Evolutionary conservation across 2,888 invertebrate genomes (phyloP).

Genomic region (Cabera pusaria): DNA sequence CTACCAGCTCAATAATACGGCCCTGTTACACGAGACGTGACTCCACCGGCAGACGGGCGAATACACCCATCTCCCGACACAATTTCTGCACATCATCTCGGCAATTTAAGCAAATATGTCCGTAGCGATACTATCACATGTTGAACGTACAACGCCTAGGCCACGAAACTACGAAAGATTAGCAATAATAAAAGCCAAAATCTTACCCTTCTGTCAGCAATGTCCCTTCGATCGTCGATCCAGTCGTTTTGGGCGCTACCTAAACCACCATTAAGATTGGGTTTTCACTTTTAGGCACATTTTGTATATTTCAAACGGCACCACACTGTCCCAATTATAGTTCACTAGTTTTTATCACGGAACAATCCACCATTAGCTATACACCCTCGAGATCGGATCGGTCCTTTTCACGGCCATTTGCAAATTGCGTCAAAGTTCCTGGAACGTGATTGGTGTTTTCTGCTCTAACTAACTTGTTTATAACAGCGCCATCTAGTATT

Average conservation of each 20-base stretch:
- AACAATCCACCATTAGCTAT: slow-evolving; percentile 76
- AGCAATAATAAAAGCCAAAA: slow-evolving; percentile 56
- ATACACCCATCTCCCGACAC: slow-evolving; percentile 43
- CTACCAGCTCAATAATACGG: slow-evolving; percentile 39
- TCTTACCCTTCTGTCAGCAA: slow-evolving; percentile 81
- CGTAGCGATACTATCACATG: slow-evolving; percentile 19
- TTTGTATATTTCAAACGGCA: slow-evolving; percentile 71
- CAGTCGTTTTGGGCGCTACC: slow-evolving; percentile 70
- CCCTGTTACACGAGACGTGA: slow-evolving; percentile 45
- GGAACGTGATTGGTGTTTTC: slow-evolving; percentile 71
- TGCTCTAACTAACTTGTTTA: slow-evolving; percentile 64
- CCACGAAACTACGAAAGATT: slow-evolving; percentile 41
- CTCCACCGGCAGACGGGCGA: slow-evolving; percentile 41
- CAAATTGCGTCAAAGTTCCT: slow-evolving; percentile 83
- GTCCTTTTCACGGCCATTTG: slow-evolving; percentile 82
- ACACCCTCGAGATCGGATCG: slow-evolving; percentile 78
- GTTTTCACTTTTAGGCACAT: slow-evolving; percentile 82
- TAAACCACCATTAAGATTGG: slow-evolving; percentile 79
- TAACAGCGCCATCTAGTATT: slow-evolving; percentile 54
- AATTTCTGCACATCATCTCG: slow-evolving; percentile 12
- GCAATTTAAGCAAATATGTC: slow-evolving; percentile 14
- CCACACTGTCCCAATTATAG: slow-evolving; percentile 70
- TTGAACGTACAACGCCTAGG: slow-evolving; percentile 31
- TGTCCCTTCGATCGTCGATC: slow-evolving; percentile 72
- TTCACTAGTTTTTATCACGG: slow-evolving; percentile 73